phyloP scores from a whole-genome alignment of 2,797 vertebrate genomes.

The Dermochelys coriacea region DNA sequence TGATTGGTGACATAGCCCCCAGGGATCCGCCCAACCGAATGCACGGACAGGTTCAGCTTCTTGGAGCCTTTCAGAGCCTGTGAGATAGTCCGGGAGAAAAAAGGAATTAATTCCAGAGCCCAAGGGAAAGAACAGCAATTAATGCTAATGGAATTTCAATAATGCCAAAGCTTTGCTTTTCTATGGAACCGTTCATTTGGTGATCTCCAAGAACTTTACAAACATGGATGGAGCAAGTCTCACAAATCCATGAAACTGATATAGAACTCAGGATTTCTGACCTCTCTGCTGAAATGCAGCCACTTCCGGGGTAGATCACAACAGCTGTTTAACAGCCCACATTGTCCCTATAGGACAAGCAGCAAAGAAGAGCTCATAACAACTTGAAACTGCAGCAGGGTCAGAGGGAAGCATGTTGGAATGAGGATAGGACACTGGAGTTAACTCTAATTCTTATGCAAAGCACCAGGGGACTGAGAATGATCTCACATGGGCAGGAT shows the following conservation, averaged over 20 bases:
- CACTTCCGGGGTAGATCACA: neutral
- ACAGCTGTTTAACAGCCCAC: neutral
- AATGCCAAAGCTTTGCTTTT: accelerated
- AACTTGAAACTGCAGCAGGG: neutral
- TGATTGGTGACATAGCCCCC: constrained; percentile 95
- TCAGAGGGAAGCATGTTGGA: neutral
- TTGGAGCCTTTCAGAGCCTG: constrained; percentile 95
- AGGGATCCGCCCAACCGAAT: constrained; percentile 91
- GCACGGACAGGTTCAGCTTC: constrained; percentile 90
- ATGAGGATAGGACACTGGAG: neutral
- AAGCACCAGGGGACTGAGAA: neutral
- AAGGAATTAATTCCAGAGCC: neutral
- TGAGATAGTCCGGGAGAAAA: neutral
- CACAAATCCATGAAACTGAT: neutral
- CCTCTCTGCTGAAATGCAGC: neutral
- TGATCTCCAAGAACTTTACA: neutral
- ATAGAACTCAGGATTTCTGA: neutral
- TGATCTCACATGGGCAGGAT: neutral
- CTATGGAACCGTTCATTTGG: accelerated
- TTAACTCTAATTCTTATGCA: neutral
- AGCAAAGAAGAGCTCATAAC: neutral
- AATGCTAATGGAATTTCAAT: accelerated
- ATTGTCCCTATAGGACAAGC: too few relatives aligned
- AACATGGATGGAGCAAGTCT: accelerated
- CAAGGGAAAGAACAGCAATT: neutral